Conservation (phyloP, 2,888 invertebrate species). For the Eulithis testata region DNA sequence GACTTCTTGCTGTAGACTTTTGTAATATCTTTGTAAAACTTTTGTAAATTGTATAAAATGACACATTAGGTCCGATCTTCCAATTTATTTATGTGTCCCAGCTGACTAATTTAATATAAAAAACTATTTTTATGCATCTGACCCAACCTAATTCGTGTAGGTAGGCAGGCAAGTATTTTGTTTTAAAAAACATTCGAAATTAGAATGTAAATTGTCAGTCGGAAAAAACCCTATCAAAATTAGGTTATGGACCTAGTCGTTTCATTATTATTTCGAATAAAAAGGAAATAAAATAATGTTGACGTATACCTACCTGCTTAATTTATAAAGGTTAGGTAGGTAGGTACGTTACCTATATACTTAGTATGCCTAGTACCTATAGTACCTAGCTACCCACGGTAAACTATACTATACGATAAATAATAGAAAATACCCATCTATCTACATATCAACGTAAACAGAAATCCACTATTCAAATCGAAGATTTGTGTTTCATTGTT, state of each 20-base stretch:
- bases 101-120: slow-evolving; percentile 40
- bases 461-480: too few relatives aligned
- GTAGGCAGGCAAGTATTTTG: slow-evolving; percentile 5
- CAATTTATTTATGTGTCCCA: slow-evolving; percentile 37
- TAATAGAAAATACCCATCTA: too few relatives aligned
- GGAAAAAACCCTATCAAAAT: background rate
- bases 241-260: background rate
- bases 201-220: slow-evolving; percentile 1
- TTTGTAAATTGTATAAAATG: slow-evolving; percentile 32
- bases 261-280: too few relatives aligned
- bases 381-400: too few relatives aligned
- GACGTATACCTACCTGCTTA: too few relatives aligned
- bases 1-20: slow-evolving; percentile 20
- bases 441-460: too few relatives aligned
- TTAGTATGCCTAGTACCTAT: too few relatives aligned
- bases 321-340: too few relatives aligned
- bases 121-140: slow-evolving; percentile 30
- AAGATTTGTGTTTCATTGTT: too few relatives aligned
- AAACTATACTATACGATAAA: too few relatives aligned
- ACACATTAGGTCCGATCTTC: slow-evolving; percentile 32
- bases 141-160: slow-evolving; percentile 28
- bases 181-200: slow-evolving; percentile 29
- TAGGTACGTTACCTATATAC: too few relatives aligned
- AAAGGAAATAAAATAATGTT: too few relatives aligned
- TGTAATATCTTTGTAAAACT: slow-evolving; percentile 34